Evolutionary conservation across 2,797 vertebrate genomes (phyloP).

Genomic region (Acanthopagrus latus): DNA sequence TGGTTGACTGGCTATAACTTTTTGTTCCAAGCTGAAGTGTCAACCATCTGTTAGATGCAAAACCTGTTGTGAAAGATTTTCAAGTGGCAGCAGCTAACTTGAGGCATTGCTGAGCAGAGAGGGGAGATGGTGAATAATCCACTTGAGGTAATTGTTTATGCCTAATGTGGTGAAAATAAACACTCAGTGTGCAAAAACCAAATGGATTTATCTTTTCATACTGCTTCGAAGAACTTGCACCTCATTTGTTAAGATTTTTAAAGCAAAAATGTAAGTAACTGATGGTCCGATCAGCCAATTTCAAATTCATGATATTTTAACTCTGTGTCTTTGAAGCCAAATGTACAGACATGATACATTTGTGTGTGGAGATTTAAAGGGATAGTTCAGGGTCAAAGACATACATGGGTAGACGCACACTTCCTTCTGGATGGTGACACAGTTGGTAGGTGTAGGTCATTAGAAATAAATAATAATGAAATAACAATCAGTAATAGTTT

Average conservation of each 20-base stretch:
- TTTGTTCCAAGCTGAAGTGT: constrained; percentile 12
- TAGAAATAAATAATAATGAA: no score
- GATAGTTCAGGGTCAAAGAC: no score
- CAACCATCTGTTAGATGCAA: constrained; percentile 19
- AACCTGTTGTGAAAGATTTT: constrained; percentile 19
- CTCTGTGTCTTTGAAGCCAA: neutral
- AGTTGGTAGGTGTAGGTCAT: no score
- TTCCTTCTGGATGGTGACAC: no score
- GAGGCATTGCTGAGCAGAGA: neutral
- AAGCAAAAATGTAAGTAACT: neutral
- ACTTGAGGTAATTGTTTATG: neutral
- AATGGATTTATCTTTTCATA: constrained; percentile 13
- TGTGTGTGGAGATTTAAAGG: neutral
- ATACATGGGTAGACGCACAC: no score
- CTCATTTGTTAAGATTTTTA: neutral
- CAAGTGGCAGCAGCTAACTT: neutral
- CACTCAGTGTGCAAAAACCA: neutral
- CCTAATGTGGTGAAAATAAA: neutral
- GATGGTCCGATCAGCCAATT: neutral
- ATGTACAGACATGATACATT: neutral
- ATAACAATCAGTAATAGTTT: no score
- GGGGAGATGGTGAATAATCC: neutral
- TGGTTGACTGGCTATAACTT: constrained; percentile 15
- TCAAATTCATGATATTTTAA: neutral
- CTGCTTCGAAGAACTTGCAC: neutral